Evolutionary conservation across 2,888 invertebrate species (phyloP), one percentile per base, ranked within the genome.

Genomic region (Cephus nigrinus): DNA sequence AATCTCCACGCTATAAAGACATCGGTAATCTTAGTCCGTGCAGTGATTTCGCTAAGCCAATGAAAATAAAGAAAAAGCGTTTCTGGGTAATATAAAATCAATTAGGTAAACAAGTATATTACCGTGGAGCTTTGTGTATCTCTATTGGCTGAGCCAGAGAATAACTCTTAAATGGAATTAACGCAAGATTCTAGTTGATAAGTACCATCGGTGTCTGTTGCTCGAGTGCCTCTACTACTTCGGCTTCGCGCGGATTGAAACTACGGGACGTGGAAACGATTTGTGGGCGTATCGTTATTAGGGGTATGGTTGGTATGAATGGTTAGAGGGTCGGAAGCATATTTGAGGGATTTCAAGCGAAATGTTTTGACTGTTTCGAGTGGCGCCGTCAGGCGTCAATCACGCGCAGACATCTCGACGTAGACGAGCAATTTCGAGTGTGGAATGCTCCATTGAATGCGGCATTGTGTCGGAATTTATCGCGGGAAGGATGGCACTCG

Each of bases 311-410:
- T 33, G 31, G 23, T 73, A 74, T 11, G 32, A 36, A n/a, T 75
- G 34, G 32, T 15, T 33, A 31, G 32, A 12, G 40, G 76, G 32
- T 40, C 32, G 32, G 74, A 36, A 69, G 71, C 32, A 75, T 31
- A 55, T 74, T 74, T 69, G 69, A 77, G 71, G 40, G 77, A 75
- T 77, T 74, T 71, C 55, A n/a, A 74, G 81, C 84, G 84, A 83
- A 87, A 85, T 85, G 88, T 90, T 90, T 90, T 88, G 89, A 89
- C 88, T 88, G 87, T 88, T 89, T 87, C 87, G 88, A 90, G 88
- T 88, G 87, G 84, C 80, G 84, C 84, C 86, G 89, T 89, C 87
- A 86, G 78, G 83, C 86, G 90, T 90, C 90, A 89, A 89, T 90
- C 89, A 90, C 81, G 76, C 78, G 80, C 84, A 87, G 87, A 83